Evolutionary conservation across 2,888 invertebrate genomes (phyloP), one percentile per base, ranked within the genome.

Genomic region (Pegoplata infirma): DNA sequence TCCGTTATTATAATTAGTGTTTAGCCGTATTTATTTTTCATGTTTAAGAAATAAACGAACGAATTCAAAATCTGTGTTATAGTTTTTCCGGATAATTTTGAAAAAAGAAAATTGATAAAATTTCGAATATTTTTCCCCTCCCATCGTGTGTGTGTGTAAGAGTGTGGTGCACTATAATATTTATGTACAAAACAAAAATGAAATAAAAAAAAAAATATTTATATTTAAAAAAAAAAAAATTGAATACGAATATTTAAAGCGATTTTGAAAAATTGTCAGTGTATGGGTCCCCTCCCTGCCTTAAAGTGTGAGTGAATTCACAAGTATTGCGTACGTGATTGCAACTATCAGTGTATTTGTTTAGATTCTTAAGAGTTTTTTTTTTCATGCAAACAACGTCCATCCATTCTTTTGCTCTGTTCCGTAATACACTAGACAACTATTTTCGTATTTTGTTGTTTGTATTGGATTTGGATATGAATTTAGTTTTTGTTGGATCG

Each of bases 311-410:
- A n/a, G 36, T 5, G n/a, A n/a, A n/a, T 40, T 40, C n/a, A 40
- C 36, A 40, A 40, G n/a, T 28, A 12, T 51, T 63, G 19, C 6
- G 44, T 66, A 44, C 16, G 32, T 66, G 36, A 16, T 58, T 58
- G 8, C 32, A 64, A 25, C 36, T 66, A 55, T 23, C 21, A 44
- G 3, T 66, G 68, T 17, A 32, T 58, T 64, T 51, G 68, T 53
- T 55, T 66, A 71, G 55, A 74, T 58, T 73, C 68, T 32, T 36
- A 61, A 59, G n/a, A n/a, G n/a, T n/a, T n/a, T n/a, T n/a, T n/a
- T n/a, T n/a, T n/a, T n/a, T n/a, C n/a, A n/a, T n/a, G n/a, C n/a
- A n/a, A 59, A 40, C 25, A 3, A 25, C 46, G 49, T 69, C 66
- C 69, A 74, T 28, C 16, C 36, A 40, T 21, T 49, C 40, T 66